A percentile compares a stretch with the other conserved stretches of the same genome.
Evolutionary conservation across 2,797 vertebrate genomes (phyloP).

Genomic region (Hippoglossus hippoglossus): DNA sequence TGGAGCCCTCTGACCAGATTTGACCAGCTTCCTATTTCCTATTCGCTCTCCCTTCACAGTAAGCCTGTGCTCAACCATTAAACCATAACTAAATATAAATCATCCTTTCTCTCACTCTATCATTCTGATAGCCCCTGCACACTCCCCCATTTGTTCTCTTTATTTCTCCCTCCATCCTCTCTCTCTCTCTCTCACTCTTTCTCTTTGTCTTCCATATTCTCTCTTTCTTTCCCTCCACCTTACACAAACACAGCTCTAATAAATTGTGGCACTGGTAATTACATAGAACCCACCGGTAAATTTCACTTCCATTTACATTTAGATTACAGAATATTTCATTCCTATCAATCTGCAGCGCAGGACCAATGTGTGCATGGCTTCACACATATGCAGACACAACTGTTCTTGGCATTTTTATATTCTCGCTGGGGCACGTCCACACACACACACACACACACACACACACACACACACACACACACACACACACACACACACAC

Average conservation of each 20-base stretch:
- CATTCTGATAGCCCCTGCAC: conserved; percentile 52
- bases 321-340: conserved; percentile 88
- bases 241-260: conserved; percentile 83
- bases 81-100: conserved; percentile 73
- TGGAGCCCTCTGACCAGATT: conserved; percentile 38
- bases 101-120: conserved; percentile 68
- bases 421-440: conserved; percentile 28
- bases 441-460: conserved; percentile 27
- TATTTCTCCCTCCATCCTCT: conserved; percentile 25
- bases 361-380: conserved; percentile 55
- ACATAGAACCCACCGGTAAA: conserved; percentile 85
- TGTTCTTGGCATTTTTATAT: conserved; percentile 62
- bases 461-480: conserved; percentile 12
- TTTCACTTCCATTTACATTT: conserved; percentile 89
- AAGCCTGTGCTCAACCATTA: conserved; percentile 56
- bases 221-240: conserved; percentile 60
- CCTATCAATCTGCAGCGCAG: conserved; percentile 73
- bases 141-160: conserved; percentile 57
- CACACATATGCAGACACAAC: conserved; percentile 66
- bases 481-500: conserved; percentile 12
- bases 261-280: conserved; percentile 86
- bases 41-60: conserved; percentile 25
- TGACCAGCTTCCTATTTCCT: conserved; percentile 50
- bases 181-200: conserved; percentile 1
- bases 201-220: conserved; percentile 44